Evolutionary conservation across 2,888 invertebrate species (phyloP).

Genomic region (Boloria selene): DNA sequence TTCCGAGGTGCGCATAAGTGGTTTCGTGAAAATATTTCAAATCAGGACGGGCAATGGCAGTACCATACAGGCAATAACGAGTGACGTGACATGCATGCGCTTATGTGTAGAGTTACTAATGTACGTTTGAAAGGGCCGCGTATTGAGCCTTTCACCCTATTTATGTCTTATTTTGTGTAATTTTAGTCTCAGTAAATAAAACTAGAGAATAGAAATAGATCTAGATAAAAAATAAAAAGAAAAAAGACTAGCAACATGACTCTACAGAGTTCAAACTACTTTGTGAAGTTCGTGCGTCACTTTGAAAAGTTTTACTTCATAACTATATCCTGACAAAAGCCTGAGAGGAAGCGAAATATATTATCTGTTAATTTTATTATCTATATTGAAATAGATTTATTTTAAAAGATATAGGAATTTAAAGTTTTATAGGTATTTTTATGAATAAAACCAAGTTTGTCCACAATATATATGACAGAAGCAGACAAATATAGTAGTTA

Average conservation of each 20-base stretch:
- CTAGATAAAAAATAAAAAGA: neutral
- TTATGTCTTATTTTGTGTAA: slow-evolving; percentile 63
- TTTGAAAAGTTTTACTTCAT: slow-evolving; percentile 10
- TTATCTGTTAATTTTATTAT: neutral
- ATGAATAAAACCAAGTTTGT: neutral
- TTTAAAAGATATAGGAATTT: neutral
- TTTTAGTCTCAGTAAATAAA: slow-evolving; percentile 20
- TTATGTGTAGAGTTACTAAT: slow-evolving; percentile 74
- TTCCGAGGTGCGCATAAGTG: slow-evolving; percentile 77
- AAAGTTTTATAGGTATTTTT: too few relatives aligned
- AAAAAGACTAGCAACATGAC: slow-evolving; percentile 21
- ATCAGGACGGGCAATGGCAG: slow-evolving; percentile 70
- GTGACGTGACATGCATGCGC: slow-evolving; percentile 74
- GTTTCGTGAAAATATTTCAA: slow-evolving; percentile 82
- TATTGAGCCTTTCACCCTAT: slow-evolving; percentile 65
- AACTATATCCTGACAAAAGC: neutral
- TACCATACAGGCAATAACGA: slow-evolving; percentile 74
- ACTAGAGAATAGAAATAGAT: neutral
- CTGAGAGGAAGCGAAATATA: neutral
- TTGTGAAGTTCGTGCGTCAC: slow-evolving; percentile 8
- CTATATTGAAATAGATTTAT: neutral
- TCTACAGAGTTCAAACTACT: slow-evolving; percentile 2
- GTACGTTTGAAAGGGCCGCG: slow-evolving; percentile 61
- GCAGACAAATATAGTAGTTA: too few relatives aligned
- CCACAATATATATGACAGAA: neutral